Percentiles rank a stretch among this genome's conserved stretches.
Conservation (phyloP, 2,888 invertebrate genomes). For the Buathra laborator region DNA sequence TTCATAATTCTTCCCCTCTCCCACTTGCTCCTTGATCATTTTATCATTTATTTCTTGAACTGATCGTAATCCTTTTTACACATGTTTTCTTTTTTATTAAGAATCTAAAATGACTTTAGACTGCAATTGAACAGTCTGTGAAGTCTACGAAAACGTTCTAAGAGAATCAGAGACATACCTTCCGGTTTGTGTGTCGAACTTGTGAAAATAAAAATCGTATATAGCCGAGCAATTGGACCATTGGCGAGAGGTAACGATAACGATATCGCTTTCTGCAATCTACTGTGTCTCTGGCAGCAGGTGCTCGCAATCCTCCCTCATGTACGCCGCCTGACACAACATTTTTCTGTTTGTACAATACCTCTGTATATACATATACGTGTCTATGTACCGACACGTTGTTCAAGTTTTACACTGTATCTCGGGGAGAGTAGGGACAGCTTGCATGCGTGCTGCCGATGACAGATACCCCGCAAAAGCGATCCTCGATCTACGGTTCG, state of each 20-base stretch:
- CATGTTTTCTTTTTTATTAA: not conserved
- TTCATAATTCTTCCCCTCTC: too few relatives aligned
- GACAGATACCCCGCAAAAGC: conserved; percentile 45
- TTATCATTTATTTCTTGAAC: too few relatives aligned
- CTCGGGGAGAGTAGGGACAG: not conserved
- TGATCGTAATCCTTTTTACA: too few relatives aligned
- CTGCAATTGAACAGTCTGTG: conserved; percentile 15
- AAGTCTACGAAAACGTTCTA: conserved; percentile 2
- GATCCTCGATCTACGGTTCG: conserved; percentile 36
- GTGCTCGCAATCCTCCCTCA: conserved; percentile 39
- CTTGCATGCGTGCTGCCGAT: conserved; percentile 44
- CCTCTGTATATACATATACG: not conserved
- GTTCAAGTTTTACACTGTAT: conserved; percentile 20
- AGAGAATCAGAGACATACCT: not conserved
- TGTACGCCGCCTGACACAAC: conserved; percentile 43
- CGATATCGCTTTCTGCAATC: conserved; percentile 55
- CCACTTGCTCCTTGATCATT: too few relatives aligned
- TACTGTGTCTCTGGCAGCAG: conserved; percentile 53
- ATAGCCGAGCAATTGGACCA: conserved; percentile 37
- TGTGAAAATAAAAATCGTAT: conserved; percentile 10
- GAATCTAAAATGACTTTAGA: not conserved
- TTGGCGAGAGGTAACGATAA: conserved; percentile 48
- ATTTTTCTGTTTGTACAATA: conserved; percentile 35
- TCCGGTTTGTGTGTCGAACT: not conserved
- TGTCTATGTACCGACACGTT: not conserved